Conservation (phyloP, 2,113 vertebrate genomes). For the Hydrochoerus hydrochaeris region DNA sequence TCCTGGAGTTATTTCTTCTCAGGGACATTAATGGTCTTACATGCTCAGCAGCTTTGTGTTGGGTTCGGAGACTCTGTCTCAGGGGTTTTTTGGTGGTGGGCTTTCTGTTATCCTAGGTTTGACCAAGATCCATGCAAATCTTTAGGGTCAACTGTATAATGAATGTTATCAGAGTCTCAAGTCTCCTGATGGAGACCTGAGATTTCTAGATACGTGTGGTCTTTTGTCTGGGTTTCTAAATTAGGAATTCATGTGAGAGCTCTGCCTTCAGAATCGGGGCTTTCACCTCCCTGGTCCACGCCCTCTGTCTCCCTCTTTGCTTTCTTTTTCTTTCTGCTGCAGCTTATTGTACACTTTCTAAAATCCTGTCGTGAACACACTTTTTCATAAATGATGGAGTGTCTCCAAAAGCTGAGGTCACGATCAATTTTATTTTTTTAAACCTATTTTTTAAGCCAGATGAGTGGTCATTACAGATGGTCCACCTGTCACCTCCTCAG, state of each 20-base stretch:
- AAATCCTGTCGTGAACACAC: background rate
- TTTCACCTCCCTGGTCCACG: background rate
- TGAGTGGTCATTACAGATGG: background rate
- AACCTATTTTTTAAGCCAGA: background rate
- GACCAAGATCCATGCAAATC: background rate
- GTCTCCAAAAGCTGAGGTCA: constrained; percentile 10
- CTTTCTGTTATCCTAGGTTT: constrained; percentile 52
- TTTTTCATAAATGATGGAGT: background rate
- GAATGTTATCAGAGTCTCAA: constrained; percentile 52
- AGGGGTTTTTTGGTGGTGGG: background rate
- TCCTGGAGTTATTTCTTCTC: constrained; percentile 17
- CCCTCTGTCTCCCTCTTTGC: background rate
- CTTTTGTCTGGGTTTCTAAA: constrained; percentile 46
- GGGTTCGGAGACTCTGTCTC: background rate
- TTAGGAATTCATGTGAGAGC: constrained; percentile 1
- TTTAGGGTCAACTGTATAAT: constrained; percentile 27
- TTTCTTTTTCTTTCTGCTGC: background rate
- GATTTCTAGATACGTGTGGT: constrained; percentile 27
- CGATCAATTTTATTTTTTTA: background rate
- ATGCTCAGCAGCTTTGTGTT: constrained; percentile 45
- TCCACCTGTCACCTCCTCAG: background rate
- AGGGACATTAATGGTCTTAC: constrained; percentile 12
- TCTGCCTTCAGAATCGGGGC: background rate
- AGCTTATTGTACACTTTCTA: background rate
- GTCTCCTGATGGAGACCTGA: constrained; percentile 41